These are phyloP conservation scores for Planiliza haematocheilus DNA, from an alignment of 2,113 vertebrate genomes.

Conservation along the genomic window DNA sequence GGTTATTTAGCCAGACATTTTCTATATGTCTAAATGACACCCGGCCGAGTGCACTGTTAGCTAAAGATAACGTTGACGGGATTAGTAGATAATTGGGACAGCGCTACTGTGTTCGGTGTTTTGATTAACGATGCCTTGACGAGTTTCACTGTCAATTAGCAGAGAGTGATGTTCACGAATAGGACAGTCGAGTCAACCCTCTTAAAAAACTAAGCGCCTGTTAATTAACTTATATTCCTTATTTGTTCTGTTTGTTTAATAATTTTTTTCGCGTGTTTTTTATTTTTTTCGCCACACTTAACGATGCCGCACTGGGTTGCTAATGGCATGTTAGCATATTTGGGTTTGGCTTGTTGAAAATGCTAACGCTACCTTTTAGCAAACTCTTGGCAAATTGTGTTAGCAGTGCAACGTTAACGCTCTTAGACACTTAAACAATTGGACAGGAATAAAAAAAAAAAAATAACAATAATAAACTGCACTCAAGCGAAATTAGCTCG, in stretches of 20 bases:
- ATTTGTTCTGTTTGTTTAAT: no score
- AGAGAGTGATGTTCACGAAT: no score
- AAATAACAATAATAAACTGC: not conserved
- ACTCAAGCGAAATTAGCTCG: no score
- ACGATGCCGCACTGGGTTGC: no score
- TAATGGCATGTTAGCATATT: conserved; percentile 29
- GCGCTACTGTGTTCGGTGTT: conserved; percentile 6
- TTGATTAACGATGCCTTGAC: conserved; percentile 40
- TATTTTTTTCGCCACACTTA: no score
- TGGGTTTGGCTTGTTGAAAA: not conserved
- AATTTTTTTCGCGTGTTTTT: no score
- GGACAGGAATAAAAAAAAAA: no score
- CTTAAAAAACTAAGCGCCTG: not conserved
- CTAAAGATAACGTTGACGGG: not conserved
- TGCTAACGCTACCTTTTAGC: not conserved
- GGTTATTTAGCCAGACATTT: fast-evolving
- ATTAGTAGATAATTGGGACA: not conserved
- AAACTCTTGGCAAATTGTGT: not conserved
- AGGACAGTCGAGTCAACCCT: no score
- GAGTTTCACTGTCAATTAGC: not conserved
- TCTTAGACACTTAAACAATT: not conserved
- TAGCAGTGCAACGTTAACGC: not conserved
- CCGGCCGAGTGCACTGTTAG: not conserved
- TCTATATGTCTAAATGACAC: not conserved
- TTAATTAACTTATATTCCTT: fast-evolving